Evolutionary conservation across 1,140 invertebrate species (phyloP).

Genomic region (Atopsyche davidsoni): DNA sequence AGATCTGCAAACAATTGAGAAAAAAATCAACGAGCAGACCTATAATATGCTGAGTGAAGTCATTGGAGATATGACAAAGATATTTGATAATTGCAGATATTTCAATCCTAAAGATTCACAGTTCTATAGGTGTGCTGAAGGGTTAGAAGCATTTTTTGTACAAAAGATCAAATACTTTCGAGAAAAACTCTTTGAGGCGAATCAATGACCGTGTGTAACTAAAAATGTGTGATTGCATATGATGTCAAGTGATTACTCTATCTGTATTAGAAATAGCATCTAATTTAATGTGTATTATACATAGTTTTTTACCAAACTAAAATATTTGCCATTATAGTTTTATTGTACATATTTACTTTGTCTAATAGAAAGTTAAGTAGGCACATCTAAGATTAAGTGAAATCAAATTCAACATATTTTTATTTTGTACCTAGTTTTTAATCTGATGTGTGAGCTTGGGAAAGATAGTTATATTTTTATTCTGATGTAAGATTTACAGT

Average conservation of each 20-base stretch:
- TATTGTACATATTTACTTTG: conserved; percentile 17
- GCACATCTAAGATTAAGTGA: background rate
- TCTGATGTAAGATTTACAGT: too few species aligned
- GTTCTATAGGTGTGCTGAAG: conserved; percentile 92
- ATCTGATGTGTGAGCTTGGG: too few species aligned
- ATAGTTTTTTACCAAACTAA: conserved; percentile 19
- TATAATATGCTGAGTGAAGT: conserved; percentile 91
- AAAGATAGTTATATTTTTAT: too few species aligned
- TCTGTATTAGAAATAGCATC: background rate
- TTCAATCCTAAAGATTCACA: conserved; percentile 94
- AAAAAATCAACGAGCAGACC: conserved; percentile 72
- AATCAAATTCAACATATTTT: background rate
- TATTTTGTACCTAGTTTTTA: too few species aligned
- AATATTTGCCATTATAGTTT: conserved; percentile 17
- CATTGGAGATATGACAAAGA: conserved; percentile 95
- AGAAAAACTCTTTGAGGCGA: conserved; percentile 67
- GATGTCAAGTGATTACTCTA: background rate
- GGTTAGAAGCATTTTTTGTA: conserved; percentile 92
- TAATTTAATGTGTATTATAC: conserved; percentile 18
- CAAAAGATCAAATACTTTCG: conserved; percentile 81
- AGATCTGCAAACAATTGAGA: conserved; percentile 93
- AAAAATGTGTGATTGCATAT: background rate
- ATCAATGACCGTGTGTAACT: conserved; percentile 36
- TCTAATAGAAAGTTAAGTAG: background rate
- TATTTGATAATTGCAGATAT: conserved; percentile 97